These are phyloP conservation scores for Macropis europaea DNA, from an alignment of 2,888 invertebrate genomes.

Conservation along the genomic window DNA sequence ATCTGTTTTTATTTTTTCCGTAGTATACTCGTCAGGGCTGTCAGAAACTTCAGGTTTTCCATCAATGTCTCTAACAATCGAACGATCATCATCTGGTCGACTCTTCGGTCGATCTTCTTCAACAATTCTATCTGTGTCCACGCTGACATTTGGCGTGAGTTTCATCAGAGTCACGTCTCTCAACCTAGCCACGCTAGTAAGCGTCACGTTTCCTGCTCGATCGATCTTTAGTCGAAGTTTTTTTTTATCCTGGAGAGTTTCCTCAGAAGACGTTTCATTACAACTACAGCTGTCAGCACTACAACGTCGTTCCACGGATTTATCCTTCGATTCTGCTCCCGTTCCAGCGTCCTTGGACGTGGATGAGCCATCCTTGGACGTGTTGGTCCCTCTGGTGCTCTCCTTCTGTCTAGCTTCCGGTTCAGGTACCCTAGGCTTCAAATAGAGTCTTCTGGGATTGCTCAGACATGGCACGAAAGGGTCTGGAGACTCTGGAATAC, in stretches of 20 bases:
- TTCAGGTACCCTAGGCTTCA: slow-evolving; percentile 70
- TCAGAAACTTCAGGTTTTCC: no score
- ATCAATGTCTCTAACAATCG: no score
- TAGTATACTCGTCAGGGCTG: no score
- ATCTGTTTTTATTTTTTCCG: no score
- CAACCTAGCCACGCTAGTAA: neutral
- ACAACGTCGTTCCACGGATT: neutral
- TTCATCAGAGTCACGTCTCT: neutral
- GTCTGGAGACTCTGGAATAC: slow-evolving; percentile 63
- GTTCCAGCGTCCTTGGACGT: slow-evolving; percentile 5
- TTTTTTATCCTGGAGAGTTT: slow-evolving; percentile 64
- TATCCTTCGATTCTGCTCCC: slow-evolving; percentile 15
- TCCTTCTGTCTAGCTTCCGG: slow-evolving; percentile 60
- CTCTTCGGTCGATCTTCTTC: no score
- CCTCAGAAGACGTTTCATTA: slow-evolving; percentile 21
- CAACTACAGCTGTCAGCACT: slow-evolving; percentile 39
- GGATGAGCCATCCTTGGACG: neutral
- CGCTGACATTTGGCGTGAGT: neutral
- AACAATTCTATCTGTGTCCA: no score
- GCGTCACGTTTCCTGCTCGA: neutral
- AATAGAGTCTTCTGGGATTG: slow-evolving; percentile 66
- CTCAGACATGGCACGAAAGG: slow-evolving; percentile 65
- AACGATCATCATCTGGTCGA: no score
- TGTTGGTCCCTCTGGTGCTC: neutral
- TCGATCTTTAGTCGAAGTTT: slow-evolving; percentile 61